These are phyloP conservation scores for Sarcophaga carnaria DNA, from an alignment of 2,888 invertebrate species.

Conservation along the genomic window DNA sequence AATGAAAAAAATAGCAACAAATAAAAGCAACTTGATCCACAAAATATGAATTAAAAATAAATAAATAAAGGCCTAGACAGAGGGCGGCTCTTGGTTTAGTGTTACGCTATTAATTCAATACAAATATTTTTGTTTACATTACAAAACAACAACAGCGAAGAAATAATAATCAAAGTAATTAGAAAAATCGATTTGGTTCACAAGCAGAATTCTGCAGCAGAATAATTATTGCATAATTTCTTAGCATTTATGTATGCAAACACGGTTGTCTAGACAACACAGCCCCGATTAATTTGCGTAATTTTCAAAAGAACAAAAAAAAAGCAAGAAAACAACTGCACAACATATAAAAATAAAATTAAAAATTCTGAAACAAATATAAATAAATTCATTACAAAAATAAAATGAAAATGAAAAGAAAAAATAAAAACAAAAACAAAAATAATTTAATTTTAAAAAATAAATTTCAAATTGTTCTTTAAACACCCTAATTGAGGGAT, in stretches of 20 bases:
- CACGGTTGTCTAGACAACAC: slow-evolving; percentile 61
- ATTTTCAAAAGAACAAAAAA: slow-evolving; percentile 19
- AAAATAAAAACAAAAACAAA: slow-evolving; percentile 7
- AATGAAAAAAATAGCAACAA: no score
- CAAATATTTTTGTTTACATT: neutral
- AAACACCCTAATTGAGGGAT: no score
- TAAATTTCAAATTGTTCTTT: no score
- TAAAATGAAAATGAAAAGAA: neutral
- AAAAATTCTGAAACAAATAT: neutral
- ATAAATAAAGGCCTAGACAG: no score
- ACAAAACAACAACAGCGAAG: neutral
- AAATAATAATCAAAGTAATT: neutral
- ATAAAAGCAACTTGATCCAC: no score
- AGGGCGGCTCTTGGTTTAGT: no score
- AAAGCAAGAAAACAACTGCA: neutral
- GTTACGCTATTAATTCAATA: no score
- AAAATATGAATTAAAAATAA: no score
- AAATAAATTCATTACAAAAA: slow-evolving; percentile 41
- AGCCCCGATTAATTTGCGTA: slow-evolving; percentile 57
- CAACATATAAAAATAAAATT: neutral
- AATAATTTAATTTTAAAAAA: slow-evolving; percentile 18
- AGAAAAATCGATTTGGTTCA: neutral
- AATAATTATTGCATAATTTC: slow-evolving; percentile 60
- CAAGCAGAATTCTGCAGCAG: neutral
- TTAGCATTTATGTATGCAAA: slow-evolving; percentile 49